These are phyloP conservation scores for Drosophila equinoxialis DNA, from an alignment of 1,140 invertebrate species.

Conservation along the genomic window DNA sequence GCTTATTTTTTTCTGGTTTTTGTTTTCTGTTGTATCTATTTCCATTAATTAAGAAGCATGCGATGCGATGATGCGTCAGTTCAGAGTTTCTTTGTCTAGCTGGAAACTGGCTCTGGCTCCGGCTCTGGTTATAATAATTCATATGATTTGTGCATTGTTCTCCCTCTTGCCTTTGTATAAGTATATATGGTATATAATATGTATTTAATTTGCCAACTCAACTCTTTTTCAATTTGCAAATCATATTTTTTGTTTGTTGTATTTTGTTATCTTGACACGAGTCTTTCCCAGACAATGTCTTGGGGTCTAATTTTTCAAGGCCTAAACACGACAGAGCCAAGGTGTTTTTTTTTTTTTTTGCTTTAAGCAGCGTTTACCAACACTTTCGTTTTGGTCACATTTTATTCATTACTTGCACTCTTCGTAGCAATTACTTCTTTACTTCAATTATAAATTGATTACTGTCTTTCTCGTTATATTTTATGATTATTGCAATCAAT, in stretches of 20 bases:
- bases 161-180: conserved; percentile 27
- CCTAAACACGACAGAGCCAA: conserved; percentile 31
- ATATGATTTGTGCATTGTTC: conserved; percentile 54
- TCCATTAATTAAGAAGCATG: conserved; percentile 48
- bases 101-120: conserved; percentile 21
- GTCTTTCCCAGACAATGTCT: conserved; percentile 22
- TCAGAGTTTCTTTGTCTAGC: conserved; percentile 34
- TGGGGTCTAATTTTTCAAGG: conserved; percentile 50
- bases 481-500: conserved; percentile 77
- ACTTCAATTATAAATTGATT: conserved; percentile 73
- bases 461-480: conserved; percentile 54
- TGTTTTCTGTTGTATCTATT: conserved; percentile 34
- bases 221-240: conserved; percentile 65
- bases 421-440: conserved; percentile 62
- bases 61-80: conserved; percentile 27
- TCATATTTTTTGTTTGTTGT: conserved; percentile 32
- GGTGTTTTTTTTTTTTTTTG: background rate
- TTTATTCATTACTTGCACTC: conserved; percentile 44
- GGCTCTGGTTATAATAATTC: conserved; percentile 50
- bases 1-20: background rate
- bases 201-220: conserved; percentile 45
- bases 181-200: conserved; percentile 24
- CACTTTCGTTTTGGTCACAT: conserved; percentile 33
- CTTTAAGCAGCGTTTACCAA: conserved; percentile 22
- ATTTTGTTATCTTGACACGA: conserved; percentile 32